Conservation (phyloP, 2,888 invertebrate species). For the Spilarctia lutea region DNA sequence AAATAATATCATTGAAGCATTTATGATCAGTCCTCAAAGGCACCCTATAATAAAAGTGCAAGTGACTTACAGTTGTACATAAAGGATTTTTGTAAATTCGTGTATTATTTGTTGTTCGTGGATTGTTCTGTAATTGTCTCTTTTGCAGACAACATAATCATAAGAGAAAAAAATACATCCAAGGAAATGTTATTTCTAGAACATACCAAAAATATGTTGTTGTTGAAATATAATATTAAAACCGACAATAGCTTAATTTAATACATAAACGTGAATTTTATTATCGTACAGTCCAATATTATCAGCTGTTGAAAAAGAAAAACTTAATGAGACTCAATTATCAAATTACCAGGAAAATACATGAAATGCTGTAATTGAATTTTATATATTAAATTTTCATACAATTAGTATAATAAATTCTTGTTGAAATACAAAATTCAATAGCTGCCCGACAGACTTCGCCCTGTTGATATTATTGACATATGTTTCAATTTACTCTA, state of each 20-base stretch:
- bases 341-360: not conserved
- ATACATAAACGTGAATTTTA: not conserved
- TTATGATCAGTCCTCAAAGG: too few species aligned
- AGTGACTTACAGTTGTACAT: too few species aligned
- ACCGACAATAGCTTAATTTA: not conserved
- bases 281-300: not conserved
- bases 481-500: too few species aligned
- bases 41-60: too few species aligned
- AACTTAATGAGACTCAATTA: not conserved
- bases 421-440: not conserved
- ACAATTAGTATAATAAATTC: not conserved
- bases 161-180: too few species aligned
- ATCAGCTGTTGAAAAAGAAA: not conserved
- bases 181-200: not conserved
- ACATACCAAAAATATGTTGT: not conserved
- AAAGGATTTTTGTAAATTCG: too few species aligned
- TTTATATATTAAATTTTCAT: not conserved
- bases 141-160: too few species aligned
- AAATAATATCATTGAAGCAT: not conserved
- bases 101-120: too few species aligned
- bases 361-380: not conserved
- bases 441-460: too few species aligned
- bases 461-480: too few species aligned
- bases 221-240: not conserved
- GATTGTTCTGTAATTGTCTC: too few species aligned